A percentile compares a stretch with the other conserved stretches of the same genome.
Conservation (phyloP, 1,140 invertebrate species). For the Ceratitis capitata region DNA sequence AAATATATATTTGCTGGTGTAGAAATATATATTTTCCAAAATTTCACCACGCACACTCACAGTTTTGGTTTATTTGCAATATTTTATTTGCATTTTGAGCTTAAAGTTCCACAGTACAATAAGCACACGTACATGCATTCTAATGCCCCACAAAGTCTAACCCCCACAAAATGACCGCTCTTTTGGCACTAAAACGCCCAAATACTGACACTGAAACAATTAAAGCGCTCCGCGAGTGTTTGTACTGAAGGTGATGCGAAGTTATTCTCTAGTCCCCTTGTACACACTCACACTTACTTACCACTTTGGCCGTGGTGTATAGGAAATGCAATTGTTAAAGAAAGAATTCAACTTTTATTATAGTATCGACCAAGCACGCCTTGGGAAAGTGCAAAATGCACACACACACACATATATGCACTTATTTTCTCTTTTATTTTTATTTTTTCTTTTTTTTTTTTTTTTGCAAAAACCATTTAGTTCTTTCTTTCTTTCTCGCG, state of each 20-base stretch:
- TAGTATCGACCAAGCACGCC: background rate
- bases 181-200: background rate
- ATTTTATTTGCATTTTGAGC: too few relatives aligned
- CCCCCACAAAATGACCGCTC: too few relatives aligned
- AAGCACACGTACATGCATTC: too few relatives aligned
- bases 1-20: too few relatives aligned
- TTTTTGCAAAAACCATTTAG: background rate
- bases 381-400: background rate
- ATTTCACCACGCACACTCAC: too few relatives aligned
- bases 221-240: background rate
- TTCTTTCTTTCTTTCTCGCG: background rate
- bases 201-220: constrained; percentile 27
- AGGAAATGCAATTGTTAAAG: background rate
- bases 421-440: too few relatives aligned
- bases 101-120: too few relatives aligned
- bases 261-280: background rate
- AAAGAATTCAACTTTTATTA: background rate
- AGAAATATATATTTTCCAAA: too few relatives aligned
- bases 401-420: background rate
- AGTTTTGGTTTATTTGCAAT: too few relatives aligned
- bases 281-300: background rate
- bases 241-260: background rate
- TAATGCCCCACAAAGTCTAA: background rate
- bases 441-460: too few relatives aligned
- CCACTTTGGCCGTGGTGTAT: background rate